Base-by-base conservation (phyloP, 2,113 vertebrate genomes). In the Otolemur garnettii region DNA sequence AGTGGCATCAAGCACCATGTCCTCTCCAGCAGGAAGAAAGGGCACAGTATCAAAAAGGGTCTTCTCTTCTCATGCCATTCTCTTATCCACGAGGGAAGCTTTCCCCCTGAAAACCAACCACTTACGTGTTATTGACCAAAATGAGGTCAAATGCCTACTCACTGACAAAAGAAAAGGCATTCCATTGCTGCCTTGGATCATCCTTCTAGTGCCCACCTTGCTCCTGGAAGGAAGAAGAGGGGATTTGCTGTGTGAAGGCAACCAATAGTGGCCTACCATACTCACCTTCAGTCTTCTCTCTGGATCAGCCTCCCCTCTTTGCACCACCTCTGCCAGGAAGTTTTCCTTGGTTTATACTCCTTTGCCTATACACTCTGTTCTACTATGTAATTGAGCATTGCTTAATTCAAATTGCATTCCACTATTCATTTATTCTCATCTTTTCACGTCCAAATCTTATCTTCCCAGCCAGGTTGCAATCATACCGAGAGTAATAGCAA, bases 391-490 rank as follows among this genome's bases (percentile, higher is more conserved):
- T 12, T n/a, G 35, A 93, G 7, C 12, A 33, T 45, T 50, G 15
- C 10, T 78, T 88, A 82, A 38, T 66, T 94, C 79, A 69, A 42
- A 35, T 30, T 60, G 14, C 6, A n/a, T 60, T 90, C n/a, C 50
- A 30, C 45, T 68, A 84, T 50, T 72, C 33, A 1, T 86, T 62
- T 62, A 11, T 53, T 83, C 78, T 97, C 71, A 93, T 93, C 74
- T 92, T 87, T 81, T 68, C 24, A 24, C 28, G 59, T 92, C 35
- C 66, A 82, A 38, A 68, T 84, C 42, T 86, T 90, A 53, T 85
- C 59, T 86, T 91, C 69, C 38, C 50, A 64, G n/a, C 38, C 26
- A 38, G 59, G 19, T 55, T 92, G 7, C 87, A 45, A 81, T 18
- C 71, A 50, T 0, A 64, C 69, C 24, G 79, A 94, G 64, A 66